Evolutionary conservation across 2,113 vertebrate genomes (phyloP), one percentile per base, ranked within the genome.

Genomic region (Austrofundulus limnaeus): DNA sequence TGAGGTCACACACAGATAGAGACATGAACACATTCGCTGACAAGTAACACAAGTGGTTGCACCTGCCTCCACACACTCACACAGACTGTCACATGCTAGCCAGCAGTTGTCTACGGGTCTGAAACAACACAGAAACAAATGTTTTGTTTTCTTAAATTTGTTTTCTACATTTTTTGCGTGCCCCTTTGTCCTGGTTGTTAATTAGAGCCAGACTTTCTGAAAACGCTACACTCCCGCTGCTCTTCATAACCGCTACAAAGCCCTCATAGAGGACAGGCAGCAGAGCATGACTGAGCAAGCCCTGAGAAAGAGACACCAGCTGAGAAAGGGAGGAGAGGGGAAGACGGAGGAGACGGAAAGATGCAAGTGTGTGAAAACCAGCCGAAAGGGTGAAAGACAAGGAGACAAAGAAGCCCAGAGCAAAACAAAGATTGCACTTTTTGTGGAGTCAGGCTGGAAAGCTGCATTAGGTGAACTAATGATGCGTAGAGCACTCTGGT

Each of bases 211-310:
- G 75, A 59, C 58, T 65, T 47, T 57, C 64, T 52, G 46, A 80
- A 46, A 73, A 46, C 48, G 62, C 50, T 15, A 52, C 61, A 67
- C 59, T 77, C 49, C 63, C 73, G 34, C 66, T 17, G 24, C 47
- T 77, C 73, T 72, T 81, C 70, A 83, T 65, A 72, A 83, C 57
- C 2, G 14, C 41, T 56, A 85, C 81, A 88, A 85, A 92, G 86
- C 77, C 66, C 51, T 80, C 70, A 80, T 45, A 90, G 85, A 88
- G 75, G 14, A 47, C 70, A 70, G 55, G 66, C 85, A 88, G 82
- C 73, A 75, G 85, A 85, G 84, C 75, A 62, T 88, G 85, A 89
- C 83, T 59, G 82, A 86, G 84, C 84, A 85, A 73, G 65, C 55
- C 52, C 55, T 51, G 61, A 64, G 75, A 81, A 66, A 57, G 48